A percentile compares a stretch with the other conserved stretches of the same genome.
Evolutionary conservation across 2,888 invertebrate genomes (phyloP).

Genomic region (Chloromyia formosa): DNA sequence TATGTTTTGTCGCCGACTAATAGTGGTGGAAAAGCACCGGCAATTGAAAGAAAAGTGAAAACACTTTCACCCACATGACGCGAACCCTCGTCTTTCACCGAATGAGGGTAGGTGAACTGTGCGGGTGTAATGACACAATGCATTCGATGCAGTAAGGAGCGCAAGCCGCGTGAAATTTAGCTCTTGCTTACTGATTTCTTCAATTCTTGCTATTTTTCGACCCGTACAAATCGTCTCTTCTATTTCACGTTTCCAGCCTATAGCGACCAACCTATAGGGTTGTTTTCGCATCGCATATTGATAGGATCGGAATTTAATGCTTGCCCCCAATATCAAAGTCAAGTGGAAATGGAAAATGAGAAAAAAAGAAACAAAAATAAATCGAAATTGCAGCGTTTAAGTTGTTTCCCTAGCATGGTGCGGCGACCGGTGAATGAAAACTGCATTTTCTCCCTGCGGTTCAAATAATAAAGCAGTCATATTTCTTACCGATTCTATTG

Average conservation of each 20-base stretch:
- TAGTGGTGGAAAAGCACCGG: slow-evolving; percentile 8
- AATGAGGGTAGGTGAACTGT: slow-evolving; percentile 30
- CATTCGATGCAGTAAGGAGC: not conserved
- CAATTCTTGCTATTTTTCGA: no score
- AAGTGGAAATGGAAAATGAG: not conserved
- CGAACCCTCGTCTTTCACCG: not conserved
- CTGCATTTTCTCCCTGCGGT: not conserved
- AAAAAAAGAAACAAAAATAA: not conserved
- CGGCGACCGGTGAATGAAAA: not conserved
- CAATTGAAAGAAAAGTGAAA: slow-evolving; percentile 38
- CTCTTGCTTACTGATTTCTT: not conserved
- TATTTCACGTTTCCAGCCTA: no score
- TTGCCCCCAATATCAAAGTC: slow-evolving; percentile 22
- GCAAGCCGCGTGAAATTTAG: not conserved
- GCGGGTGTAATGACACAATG: slow-evolving; percentile 33
- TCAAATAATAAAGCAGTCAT: no score
- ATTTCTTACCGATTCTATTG: no score
- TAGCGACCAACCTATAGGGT: not conserved
- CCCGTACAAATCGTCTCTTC: no score
- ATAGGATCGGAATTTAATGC: slow-evolving; percentile 5
- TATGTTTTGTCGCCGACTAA: not conserved
- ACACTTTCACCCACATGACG: slow-evolving; percentile 25
- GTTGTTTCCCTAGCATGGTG: not conserved
- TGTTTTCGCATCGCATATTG: not conserved
- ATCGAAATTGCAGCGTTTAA: slow-evolving; percentile 1